phyloP scores from a whole-genome alignment of 2,797 vertebrate species.

The Chelonia mydas region DNA sequence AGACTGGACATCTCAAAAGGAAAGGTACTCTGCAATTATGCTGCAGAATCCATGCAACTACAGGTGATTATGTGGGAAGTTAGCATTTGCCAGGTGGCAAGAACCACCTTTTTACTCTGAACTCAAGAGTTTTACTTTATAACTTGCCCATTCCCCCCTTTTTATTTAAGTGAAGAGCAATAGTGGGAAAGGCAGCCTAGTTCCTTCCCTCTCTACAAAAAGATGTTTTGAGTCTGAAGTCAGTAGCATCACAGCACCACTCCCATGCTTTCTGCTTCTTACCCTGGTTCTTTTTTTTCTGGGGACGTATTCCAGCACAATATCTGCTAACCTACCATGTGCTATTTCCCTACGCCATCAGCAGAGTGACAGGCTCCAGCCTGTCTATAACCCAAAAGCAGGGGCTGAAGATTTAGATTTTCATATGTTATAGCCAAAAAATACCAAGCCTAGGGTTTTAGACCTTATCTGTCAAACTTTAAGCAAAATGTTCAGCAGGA shows the following conservation, averaged over 20 bases:
- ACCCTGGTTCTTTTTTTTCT: background rate
- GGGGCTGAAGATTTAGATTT: background rate
- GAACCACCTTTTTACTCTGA: background rate
- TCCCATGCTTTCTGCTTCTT: background rate
- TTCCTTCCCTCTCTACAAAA: background rate
- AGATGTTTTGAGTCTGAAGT: background rate
- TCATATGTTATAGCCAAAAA: background rate
- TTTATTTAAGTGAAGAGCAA: background rate
- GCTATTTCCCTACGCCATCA: background rate
- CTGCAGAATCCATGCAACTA: background rate
- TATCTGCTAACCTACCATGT: background rate
- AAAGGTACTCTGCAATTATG: background rate
- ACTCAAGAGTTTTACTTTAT: background rate
- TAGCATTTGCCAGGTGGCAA: background rate
- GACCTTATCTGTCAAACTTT: background rate
- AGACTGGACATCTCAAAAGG: background rate
- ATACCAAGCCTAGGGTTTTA: background rate
- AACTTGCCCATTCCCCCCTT: background rate
- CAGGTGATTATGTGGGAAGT: accelerated
- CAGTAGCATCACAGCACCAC: background rate
- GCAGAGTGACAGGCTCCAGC: background rate
- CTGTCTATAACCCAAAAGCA: background rate
- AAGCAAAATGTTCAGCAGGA: background rate
- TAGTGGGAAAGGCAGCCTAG: background rate
- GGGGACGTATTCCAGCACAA: background rate